Evolutionary conservation across 2,888 invertebrate genomes (phyloP), one percentile per base, ranked within the genome.

Genomic region (Muscina levida): DNA sequence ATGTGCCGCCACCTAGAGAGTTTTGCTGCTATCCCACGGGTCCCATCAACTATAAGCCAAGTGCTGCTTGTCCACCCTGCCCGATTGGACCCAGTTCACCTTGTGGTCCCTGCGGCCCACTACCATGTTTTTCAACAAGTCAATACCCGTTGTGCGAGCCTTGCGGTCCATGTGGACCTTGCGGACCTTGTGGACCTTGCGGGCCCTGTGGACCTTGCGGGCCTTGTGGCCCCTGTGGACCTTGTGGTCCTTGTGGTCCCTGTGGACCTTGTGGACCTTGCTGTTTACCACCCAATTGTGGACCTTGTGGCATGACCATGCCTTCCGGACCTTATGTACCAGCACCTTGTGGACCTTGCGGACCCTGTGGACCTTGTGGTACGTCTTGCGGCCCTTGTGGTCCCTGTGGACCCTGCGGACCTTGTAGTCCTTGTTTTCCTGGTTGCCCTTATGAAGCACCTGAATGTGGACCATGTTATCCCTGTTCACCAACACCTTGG

Each of bases 21-120:
- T 90, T 88, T 72, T 89, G 88, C 79, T 88, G 88, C 73, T 88
- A 88, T 82, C 87, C 87, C 10, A 88, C 87, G 46, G 88, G 88
- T 71, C 88, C 89, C 15, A 86, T 88, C 37, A 87, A 86, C 37
- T 87, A 87, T 53, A 87, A 86, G 67, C 86, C 87, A 0, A 87
- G 85, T 72, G 83, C 84, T 13, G 87, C 87, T 2, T 89, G 89
- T 70, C 87, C 87, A 1, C 88, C 88, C 1, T 87, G 85, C 44
- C 87, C 87, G 0, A 85, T 86, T 39, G 85, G 84, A 13, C 85
- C 87, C 0, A 84, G 84, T 72, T 83, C 85, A 1, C 85, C 86
- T 0, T 83, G 85, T 19, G 85, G 84, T 6, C 83, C 83, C 0
- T 87, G 87, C 59, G 86, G 85, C 1, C 87, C 88, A 2, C 77